A percentile compares a stretch with the other conserved stretches of the same genome.
phyloP scores from a whole-genome alignment of 2,888 invertebrate genomes.

The Drosophila fungiperda region DNA sequence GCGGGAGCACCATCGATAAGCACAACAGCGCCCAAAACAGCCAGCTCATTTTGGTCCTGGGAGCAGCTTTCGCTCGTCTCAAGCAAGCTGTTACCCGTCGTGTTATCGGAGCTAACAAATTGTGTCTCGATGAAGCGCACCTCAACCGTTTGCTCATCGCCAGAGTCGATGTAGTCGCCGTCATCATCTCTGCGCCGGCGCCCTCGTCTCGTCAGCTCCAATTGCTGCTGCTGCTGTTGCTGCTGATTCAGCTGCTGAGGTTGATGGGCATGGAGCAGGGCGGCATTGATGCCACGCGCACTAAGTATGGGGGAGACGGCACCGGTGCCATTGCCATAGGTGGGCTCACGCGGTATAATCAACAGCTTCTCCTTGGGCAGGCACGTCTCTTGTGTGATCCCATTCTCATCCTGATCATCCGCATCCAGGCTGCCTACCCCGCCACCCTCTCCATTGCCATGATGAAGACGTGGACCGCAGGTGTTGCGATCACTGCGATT shows the following conservation, averaged over 20 bases:
- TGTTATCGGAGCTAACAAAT: conserved; percentile 83
- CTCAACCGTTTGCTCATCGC: conserved; percentile 83
- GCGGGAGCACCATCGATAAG: conserved; percentile 24
- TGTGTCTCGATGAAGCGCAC: conserved; percentile 84
- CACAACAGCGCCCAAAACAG: conserved; percentile 42
- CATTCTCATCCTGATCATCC: conserved; percentile 82
- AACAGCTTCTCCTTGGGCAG: conserved; percentile 79
- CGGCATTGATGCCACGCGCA: conserved; percentile 66
- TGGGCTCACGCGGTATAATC: conserved; percentile 83
- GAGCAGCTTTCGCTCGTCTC: conserved; percentile 66
- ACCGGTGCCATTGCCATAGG: conserved; percentile 82
- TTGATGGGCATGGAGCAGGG: conserved; percentile 65
- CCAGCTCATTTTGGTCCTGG: conserved; percentile 55
- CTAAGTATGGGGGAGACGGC: conserved; percentile 75
- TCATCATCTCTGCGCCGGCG: conserved; percentile 65
- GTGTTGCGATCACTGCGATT: conserved; percentile 84
- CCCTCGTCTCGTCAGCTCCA: conserved; percentile 71
- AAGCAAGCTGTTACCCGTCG: conserved; percentile 80
- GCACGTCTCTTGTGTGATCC: conserved; percentile 81
- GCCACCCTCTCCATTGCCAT: conserved; percentile 76
- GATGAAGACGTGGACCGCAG: conserved; percentile 81
- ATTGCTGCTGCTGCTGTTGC: conserved; percentile 67
- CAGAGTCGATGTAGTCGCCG: conserved; percentile 78
- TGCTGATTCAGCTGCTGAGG: conserved; percentile 51
- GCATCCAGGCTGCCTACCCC: conserved; percentile 67